Evolutionary conservation across 2,888 invertebrate genomes (phyloP), one percentile per base, ranked within the genome.

Genomic region (Laothoe populi): DNA sequence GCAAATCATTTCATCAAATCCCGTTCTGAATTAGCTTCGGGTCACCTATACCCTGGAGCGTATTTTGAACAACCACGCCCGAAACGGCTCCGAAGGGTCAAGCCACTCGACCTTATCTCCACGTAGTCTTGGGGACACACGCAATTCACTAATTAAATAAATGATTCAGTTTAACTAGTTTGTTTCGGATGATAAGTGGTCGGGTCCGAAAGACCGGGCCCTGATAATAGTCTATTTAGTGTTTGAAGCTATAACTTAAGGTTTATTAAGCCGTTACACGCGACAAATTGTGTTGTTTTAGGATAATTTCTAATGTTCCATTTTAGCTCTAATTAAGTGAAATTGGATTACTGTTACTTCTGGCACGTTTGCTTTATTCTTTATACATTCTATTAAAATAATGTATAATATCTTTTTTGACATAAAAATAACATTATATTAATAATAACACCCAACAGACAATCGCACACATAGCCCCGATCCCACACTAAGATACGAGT

Each of bases 101-200:
- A 31, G 26, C 19, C 45, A 26, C 26, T 59, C 19, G 31, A 53
- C 35, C 31, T 53, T 53, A 53, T 63, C 63, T 63, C 66, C 64
- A 66, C 66, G 53, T 53, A 35, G 31, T 53, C 53, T 61, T 61
- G 60, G 68, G 44, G 49, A 68, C 66, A 64, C 62, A 65, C 70
- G 69, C 70, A 73, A 75, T 75, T 72, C 63, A 71, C 73, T 75
- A 78, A 82, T 82, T 78, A 78, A 81, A 81, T 81, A 77, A 81
- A 78, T 70, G 75, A 65, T 73, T 60, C 68, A 70, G 68, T 77
- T 78, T 70, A 79, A 78, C 81, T 73, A 75, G 75, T 79, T 71
- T 69, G 67, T 72, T 75, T 75, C 65, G 63, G 69, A 68, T 71
- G 73, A 66, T 67, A 70, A 72, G 73, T 71, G 70, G 67, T 66